Evolutionary conservation across 2,797 vertebrate genomes (phyloP), one percentile per base, ranked within the genome.

Genomic region (Muscicapa comitata): DNA sequence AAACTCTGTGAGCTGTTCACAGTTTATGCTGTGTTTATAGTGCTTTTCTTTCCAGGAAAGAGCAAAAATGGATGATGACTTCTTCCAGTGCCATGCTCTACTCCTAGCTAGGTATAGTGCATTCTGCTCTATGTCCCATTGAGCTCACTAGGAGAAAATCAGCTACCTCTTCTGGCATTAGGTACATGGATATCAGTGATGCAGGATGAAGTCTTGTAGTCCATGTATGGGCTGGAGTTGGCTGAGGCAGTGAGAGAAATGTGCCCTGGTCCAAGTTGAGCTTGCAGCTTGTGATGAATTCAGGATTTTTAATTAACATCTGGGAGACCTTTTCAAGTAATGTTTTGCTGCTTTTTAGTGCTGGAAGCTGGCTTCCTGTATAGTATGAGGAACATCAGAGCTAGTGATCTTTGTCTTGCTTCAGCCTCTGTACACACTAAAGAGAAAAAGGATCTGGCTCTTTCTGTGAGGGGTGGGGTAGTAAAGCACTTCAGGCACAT

Each of bases 91-190:
- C 21, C 7, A 23, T 59, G 18, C 10, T 58, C 10, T 29, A 7
- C 6, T 47, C n/a, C 19, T 8, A 23, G 42, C 9, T 17, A 47
- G 14, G 10, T 38, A 33, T 2, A 8, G 28, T 9, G 14, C 2
- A 2, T 38, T 7, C 16, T 58, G 33, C 19, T 70, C 29, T n/a
- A 1, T 23, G 21, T 55, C 8, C 23, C 21, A 51, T 16, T 4
- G 35, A 71, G 25, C 29, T 90, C 47, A 4, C 7, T 2, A 37
- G 29, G 14, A 75, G 55, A 70, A 76, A 91, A 86, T 8, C 6
- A n/a, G 20, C 28, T 47, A 0, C n/a, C 14, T 45, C 35, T 28
- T 0, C 12, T 18, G 29, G 29, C 0, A 0, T 20, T 50, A 19
- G 21, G 40, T 48, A 24, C 0, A 1, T 24, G 23, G 54, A 5